Base-by-base conservation (phyloP, 2,888 invertebrate species). In the Lacanobia wlatinum region DNA sequence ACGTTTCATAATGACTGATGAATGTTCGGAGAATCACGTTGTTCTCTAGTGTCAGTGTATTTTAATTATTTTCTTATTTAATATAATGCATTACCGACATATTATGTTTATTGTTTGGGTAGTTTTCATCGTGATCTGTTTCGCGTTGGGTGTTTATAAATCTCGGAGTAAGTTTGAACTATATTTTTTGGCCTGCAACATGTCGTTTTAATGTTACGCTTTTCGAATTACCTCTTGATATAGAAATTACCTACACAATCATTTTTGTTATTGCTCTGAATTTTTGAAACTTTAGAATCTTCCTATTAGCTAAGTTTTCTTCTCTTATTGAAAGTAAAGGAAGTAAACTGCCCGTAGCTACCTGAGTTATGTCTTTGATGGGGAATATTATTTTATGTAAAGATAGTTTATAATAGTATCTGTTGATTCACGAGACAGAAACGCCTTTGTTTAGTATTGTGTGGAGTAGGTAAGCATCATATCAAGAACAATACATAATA, bases 51-150 rank as follows among this genome's bases (percentile, higher is more conserved):
- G 21, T 16, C 60, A 38, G 60, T 38, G 1, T 12, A 23, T 14
- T 61, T 60, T 46, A 78, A 55, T 65, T 60, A 16, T 73, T 43
- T 71, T 62, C 18, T 58, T 0, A 16, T 21, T 64, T 28, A 76
- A 18, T 16, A 43, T 14, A 14, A 76, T 76, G 80, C 65, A 76
- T 59, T 73, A 73, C 50, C 38, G 60, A 38, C 55, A 52, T 18
- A 10, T 8, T 21, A 73, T 79, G 76, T 76, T 79, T 38, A 52
- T 73, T 18, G 59, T 60, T 21, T 79, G 80, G 73, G 23, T 63
- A 1, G 50, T 64, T 18, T 76, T 76, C 9, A 60, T 76, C 1
- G 48, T 55, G 1, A 1, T 79, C 18, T 62, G 64, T 46, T 21
- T 79, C 2, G 14, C 50, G 8, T 28, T 73, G n/a, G 73, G 80